These are phyloP conservation scores for Spheniscus mendiculus DNA, from an alignment of 2,113 vertebrate genomes.

Conservation along the genomic window DNA sequence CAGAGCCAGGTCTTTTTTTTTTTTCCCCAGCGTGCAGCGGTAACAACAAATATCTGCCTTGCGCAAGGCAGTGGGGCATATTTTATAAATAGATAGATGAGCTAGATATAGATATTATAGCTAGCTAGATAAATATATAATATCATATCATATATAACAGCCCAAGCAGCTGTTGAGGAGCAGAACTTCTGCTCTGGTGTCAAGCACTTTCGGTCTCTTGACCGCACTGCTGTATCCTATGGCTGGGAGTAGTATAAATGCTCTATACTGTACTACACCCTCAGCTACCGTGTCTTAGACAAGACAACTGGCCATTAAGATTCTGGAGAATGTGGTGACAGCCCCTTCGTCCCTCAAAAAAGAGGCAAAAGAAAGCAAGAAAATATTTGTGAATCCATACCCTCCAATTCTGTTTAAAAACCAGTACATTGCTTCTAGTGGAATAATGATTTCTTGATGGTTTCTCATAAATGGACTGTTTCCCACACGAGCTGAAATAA, in stretches of 20 bases:
- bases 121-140: rapidly evolving
- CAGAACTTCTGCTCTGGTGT: neutral
- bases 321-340: neutral
- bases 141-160: neutral
- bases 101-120: neutral
- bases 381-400: neutral
- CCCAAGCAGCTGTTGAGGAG: neutral
- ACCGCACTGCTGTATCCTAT: neutral
- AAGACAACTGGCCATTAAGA: neutral
- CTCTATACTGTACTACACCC: neutral
- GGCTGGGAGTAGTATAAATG: neutral
- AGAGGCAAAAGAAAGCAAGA: neutral
- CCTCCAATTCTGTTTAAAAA: neutral
- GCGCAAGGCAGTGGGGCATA: neutral
- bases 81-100: neutral
- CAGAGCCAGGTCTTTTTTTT: neutral
- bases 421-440: neutral
- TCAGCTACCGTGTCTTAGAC: neutral
- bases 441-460: slow-evolving; percentile 48
- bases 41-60: neutral
- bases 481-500: slow-evolving; percentile 50
- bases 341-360: neutral
- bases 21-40: neutral
- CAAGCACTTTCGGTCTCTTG: neutral
- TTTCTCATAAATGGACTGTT: slow-evolving; percentile 13